Evolutionary conservation across 2,888 invertebrate species (phyloP).

Genomic region (Acleris laterana): DNA sequence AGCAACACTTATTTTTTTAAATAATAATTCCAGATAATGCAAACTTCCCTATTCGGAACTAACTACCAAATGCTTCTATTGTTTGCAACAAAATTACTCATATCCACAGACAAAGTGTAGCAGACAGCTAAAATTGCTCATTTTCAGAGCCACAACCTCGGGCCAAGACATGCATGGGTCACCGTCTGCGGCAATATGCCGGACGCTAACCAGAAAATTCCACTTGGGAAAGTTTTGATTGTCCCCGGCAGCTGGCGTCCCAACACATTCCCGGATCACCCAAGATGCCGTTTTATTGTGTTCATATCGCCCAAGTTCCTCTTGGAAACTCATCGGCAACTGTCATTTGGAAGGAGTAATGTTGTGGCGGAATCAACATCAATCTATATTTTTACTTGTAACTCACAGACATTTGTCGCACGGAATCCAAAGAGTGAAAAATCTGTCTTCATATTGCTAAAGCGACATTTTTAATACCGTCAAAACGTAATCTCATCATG

Average conservation of each 20-base stretch:
- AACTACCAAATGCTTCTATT: too few species aligned
- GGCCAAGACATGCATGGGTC: slow-evolving; percentile 34
- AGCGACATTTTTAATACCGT: background rate
- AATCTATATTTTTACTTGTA: slow-evolving; percentile 24
- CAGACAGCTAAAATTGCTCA: slow-evolving; percentile 22
- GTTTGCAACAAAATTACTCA: background rate
- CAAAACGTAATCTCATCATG: background rate
- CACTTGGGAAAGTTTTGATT: slow-evolving; percentile 82
- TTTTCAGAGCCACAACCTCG: slow-evolving; percentile 17
- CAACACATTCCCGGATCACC: slow-evolving; percentile 74
- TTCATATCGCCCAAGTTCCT: slow-evolving; percentile 70
- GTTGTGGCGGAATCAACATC: slow-evolving; percentile 33
- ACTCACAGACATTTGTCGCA: slow-evolving; percentile 1
- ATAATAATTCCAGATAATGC: too few species aligned
- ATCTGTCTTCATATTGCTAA: background rate
- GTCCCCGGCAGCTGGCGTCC: slow-evolving; percentile 83
- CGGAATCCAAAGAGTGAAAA: background rate
- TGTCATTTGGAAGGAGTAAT: slow-evolving; percentile 58
- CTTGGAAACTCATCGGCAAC: slow-evolving; percentile 64
- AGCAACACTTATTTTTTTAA: too few species aligned
- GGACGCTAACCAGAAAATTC: slow-evolving; percentile 82
- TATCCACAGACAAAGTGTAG: background rate
- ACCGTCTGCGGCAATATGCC: slow-evolving; percentile 68
- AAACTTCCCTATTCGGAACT: too few species aligned
- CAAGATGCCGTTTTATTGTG: slow-evolving; percentile 76